Evolutionary conservation across 2,888 invertebrate species (phyloP).

Genomic region (Drosophila silvestris): DNA sequence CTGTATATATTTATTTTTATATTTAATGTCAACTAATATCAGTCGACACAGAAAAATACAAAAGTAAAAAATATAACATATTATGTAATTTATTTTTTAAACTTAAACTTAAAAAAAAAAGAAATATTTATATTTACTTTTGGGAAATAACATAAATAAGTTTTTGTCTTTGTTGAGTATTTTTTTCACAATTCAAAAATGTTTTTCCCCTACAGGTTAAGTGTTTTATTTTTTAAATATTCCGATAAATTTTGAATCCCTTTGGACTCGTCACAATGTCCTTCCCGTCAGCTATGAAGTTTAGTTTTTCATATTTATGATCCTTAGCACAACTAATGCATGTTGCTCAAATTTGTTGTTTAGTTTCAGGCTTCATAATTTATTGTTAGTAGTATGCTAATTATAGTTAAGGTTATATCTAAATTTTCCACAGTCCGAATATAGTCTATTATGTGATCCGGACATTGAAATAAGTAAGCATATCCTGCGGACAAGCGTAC

Average conservation of each 20-base stretch:
- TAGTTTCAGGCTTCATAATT: not conserved
- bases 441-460: not conserved
- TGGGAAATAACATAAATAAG: not conserved
- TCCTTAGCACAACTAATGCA: not conserved
- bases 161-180: not conserved
- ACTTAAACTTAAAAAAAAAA: not conserved
- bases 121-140: not conserved
- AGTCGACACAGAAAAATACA: not conserved
- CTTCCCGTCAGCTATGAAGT: too few relatives aligned
- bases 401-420: not conserved
- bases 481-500: slow-evolving; percentile 37
- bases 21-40: too few relatives aligned
- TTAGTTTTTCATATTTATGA: not conserved
- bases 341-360: not conserved
- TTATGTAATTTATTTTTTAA: not conserved
- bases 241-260: not conserved
- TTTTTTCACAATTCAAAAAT: not conserved
- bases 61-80: too few relatives aligned
- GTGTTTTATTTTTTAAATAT: not conserved
- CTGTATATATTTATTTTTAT: too few relatives aligned
- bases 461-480: slow-evolving; percentile 41
- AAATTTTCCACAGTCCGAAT: not conserved
- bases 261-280: not conserved
- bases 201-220: not conserved
- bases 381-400: not conserved